These are phyloP conservation scores for Pardosa pseudoannulata DNA, from an alignment of 2,888 invertebrate species.

Conservation along the genomic window DNA sequence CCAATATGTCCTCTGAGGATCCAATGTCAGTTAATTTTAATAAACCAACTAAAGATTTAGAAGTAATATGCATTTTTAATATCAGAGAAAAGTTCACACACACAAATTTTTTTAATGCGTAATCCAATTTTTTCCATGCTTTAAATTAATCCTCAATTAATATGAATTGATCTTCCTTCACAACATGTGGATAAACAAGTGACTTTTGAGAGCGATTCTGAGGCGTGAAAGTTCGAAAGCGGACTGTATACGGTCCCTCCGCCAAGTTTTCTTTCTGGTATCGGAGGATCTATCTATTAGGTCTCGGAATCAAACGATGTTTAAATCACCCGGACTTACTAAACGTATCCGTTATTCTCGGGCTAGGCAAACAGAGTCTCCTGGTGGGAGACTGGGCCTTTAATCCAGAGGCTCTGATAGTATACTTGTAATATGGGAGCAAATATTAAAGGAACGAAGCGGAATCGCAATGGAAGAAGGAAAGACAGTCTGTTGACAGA, in stretches of 20 bases:
- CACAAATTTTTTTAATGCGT: too few species aligned
- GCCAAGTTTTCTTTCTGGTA: conserved; percentile 40
- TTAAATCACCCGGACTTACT: conserved; percentile 71
- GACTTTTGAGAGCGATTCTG: too few species aligned
- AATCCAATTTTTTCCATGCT: too few species aligned
- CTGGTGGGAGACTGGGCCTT: conserved; percentile 43
- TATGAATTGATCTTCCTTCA: too few species aligned
- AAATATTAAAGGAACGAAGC: conserved; percentile 56
- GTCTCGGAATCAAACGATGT: conserved; percentile 66
- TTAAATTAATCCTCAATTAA: too few species aligned
- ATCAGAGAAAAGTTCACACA: too few species aligned
- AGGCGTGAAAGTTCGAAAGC: neutral
- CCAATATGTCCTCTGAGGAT: too few species aligned
- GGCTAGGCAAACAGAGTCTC: conserved; percentile 50
- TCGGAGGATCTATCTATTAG: conserved; percentile 42
- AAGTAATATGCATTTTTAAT: too few species aligned
- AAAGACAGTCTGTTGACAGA: conserved; percentile 69
- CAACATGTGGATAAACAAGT: too few species aligned
- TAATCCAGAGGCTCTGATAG: conserved; percentile 41
- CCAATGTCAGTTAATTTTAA: too few species aligned
- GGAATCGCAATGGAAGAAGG: conserved; percentile 55
- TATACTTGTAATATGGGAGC: conserved; percentile 55
- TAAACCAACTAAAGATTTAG: too few species aligned
- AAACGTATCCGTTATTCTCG: conserved; percentile 69
- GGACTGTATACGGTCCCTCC: conserved; percentile 23